phyloP scores from a whole-genome alignment of 1,140 invertebrate genomes.

The Hyles vespertilio region DNA sequence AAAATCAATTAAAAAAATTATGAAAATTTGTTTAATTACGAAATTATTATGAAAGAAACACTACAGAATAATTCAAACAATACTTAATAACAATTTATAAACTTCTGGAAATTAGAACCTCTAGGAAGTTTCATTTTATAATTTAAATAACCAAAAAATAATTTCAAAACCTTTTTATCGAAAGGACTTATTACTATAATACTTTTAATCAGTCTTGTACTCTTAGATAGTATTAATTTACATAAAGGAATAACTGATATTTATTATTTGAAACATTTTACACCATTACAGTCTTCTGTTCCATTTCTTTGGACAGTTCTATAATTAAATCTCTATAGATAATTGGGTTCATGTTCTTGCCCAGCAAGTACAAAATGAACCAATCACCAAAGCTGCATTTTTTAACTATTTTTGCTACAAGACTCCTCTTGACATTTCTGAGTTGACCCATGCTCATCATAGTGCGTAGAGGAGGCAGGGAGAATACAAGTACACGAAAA shows the following conservation, averaged over 20 bases:
- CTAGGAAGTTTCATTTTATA: no score
- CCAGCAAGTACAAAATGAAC: constrained; percentile 81
- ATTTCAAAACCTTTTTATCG: neutral
- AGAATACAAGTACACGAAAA: constrained; percentile 76
- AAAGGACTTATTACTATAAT: neutral
- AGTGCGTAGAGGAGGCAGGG: constrained; percentile 67
- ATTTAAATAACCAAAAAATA: neutral
- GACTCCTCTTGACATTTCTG: constrained; percentile 64
- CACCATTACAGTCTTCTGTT: constrained; percentile 46
- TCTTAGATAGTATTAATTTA: constrained; percentile 1
- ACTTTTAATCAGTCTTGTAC: neutral
- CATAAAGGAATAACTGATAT: neutral
- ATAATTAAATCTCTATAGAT: constrained; percentile 77
- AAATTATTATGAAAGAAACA: no score
- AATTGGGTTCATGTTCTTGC: constrained; percentile 81
- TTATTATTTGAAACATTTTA: constrained; percentile 16
- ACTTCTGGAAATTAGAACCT: no score
- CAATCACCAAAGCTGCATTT: constrained; percentile 80
- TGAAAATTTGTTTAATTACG: no score
- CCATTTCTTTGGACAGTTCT: constrained; percentile 61
- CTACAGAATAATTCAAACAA: no score
- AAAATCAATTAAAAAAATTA: no score
- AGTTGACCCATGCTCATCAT: constrained; percentile 77
- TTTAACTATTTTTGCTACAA: constrained; percentile 75
- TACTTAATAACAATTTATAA: no score